Evolutionary conservation across 1,140 invertebrate genomes (phyloP).

Genomic region (Aphidius ervi): DNA sequence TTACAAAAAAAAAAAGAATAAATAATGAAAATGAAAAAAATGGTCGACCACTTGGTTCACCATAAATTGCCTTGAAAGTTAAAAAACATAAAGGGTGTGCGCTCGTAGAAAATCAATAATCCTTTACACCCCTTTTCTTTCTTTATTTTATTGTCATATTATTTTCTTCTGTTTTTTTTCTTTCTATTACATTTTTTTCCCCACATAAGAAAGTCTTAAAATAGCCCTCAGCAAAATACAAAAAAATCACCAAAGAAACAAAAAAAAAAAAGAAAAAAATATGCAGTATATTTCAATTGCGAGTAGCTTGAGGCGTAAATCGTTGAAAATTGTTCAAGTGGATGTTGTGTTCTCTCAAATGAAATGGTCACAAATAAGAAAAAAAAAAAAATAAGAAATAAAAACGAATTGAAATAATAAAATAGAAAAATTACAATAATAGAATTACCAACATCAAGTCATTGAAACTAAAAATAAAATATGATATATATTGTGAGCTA

Average conservation of each 20-base stretch:
- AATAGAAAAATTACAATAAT: background rate
- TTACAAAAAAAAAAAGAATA: background rate
- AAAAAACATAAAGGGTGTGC: background rate
- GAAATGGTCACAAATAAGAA: background rate
- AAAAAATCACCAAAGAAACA: too few relatives aligned
- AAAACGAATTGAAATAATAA: background rate
- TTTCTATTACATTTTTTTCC: background rate
- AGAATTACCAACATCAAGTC: background rate
- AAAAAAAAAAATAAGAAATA: background rate
- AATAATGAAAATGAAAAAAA: slow-evolving; percentile 2
- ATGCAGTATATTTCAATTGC: slow-evolving; percentile 8
- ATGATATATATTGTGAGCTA: too few relatives aligned
- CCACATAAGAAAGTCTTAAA: slow-evolving; percentile 1
- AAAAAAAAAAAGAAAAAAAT: too few relatives aligned
- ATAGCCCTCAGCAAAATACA: slow-evolving; percentile 1
- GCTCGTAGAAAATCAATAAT: slow-evolving; percentile 14
- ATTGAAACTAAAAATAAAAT: background rate
- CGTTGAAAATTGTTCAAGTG: background rate
- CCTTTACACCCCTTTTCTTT: slow-evolving; percentile 13
- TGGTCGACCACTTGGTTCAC: slow-evolving; percentile 21
- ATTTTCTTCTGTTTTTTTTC: background rate
- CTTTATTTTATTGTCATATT: slow-evolving; percentile 3
- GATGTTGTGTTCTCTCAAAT: background rate
- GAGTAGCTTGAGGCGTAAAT: background rate
- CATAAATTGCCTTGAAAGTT: slow-evolving; percentile 22